Evolutionary conservation across 2,113 vertebrate genomes (phyloP).

Genomic region (Tychaedon coryphoeus): DNA sequence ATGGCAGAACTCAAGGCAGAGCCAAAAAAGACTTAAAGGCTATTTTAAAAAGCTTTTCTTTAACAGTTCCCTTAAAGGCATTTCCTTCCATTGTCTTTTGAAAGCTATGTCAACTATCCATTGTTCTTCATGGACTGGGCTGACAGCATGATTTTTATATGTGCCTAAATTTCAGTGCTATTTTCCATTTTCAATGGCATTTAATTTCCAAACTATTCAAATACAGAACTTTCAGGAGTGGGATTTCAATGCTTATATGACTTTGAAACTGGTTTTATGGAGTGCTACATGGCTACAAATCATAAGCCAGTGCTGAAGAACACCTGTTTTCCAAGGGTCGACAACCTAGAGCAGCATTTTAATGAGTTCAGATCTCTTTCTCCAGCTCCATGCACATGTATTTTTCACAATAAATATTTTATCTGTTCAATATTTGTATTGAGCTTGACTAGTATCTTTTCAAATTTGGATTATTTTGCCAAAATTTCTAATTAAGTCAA

Average conservation of each 20-base stretch:
- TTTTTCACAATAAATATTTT: not conserved
- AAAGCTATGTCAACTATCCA: not conserved
- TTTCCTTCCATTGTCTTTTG: slow-evolving; percentile 49
- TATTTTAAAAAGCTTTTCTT: slow-evolving; percentile 47
- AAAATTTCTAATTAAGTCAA: not conserved
- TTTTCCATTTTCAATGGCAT: not conserved
- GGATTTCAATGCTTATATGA: not conserved
- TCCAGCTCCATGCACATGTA: not conserved
- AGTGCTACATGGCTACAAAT: not conserved
- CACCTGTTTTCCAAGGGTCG: not conserved
- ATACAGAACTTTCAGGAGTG: not conserved
- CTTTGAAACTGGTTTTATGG: not conserved
- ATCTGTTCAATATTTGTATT: not conserved
- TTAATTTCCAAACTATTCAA: not conserved
- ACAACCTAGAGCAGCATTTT: not conserved
- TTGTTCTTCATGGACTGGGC: not conserved
- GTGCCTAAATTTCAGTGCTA: not conserved
- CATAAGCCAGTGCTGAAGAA: not conserved
- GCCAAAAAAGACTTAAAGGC: not conserved
- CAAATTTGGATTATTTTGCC: not conserved
- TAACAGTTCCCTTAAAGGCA: not conserved
- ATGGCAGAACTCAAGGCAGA: not conserved
- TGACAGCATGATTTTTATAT: not conserved
- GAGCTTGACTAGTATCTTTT: not conserved
- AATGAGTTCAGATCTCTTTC: not conserved